Evolutionary conservation across 2,113 vertebrate species (phyloP), one percentile per base, ranked within the genome.

Genomic region (Cathartes aura): DNA sequence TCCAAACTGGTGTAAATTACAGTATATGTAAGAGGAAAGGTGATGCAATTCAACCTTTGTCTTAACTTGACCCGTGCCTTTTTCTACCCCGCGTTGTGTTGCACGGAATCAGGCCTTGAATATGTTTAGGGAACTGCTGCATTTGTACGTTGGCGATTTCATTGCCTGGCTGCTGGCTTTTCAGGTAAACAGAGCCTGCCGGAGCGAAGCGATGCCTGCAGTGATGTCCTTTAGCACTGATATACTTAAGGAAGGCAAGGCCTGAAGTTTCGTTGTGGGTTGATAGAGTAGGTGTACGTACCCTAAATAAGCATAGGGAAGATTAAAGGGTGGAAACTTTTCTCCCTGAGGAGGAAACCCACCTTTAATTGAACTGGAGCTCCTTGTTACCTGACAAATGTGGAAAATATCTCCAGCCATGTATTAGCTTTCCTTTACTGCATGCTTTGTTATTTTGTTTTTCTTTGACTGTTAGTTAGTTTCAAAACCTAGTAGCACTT

Each of bases 161-260:
- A 1, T 15, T 23, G 19, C 15, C 40, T n/a, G 45, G 11, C 38
- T 64, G 55, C 34, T 73, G 43, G 17, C 15, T 40, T 15, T 47
- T 6, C 0, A 0, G 74, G 14, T 2, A 5, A 7, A 12, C 17
- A 3, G 56, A 34, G 34, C 14, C 59, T 19, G 32, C 18, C 3
- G 8, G 24, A 3, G 42, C 6, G 24, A 29, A 7, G 70, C 0
- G 42, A 40, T 19, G 34, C 38, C 34, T 16, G 16, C 8, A 6
- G 60, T 17, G 14, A 8, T 38, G 74, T 38, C 11, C 55, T 19
- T 80, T 17, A 34, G 63, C 34, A 8, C 27, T 17, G 40, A 6
- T 14, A 4, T 2, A 7, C 36, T 29, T 9, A 2, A 7, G 42
- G 26, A 45, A 60, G 38, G 59, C 58, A 32, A 30, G 13, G 19